Evolutionary conservation across 2,888 invertebrate species (phyloP).

Genomic region (Phyto melanocephala): DNA sequence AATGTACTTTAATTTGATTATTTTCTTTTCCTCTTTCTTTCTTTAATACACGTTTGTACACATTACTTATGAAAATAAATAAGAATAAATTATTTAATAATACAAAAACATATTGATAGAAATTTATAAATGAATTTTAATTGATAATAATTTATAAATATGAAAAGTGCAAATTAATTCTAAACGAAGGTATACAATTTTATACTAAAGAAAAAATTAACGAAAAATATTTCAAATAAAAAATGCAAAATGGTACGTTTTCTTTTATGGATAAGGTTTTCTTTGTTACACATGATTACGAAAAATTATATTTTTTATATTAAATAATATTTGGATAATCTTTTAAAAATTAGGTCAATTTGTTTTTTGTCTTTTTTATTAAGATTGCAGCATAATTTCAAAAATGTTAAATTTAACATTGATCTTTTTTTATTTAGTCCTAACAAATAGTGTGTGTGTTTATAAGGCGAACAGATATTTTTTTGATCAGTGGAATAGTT

Average conservation of each 20-base stretch:
- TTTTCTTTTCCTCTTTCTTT: not conserved
- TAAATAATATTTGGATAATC: constrained; percentile 38
- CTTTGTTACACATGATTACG: constrained; percentile 22
- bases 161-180: no score
- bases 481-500: not conserved
- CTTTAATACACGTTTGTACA: not conserved
- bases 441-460: not conserved
- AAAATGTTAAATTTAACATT: constrained; percentile 10
- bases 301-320: not conserved
- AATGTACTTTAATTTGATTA: not conserved
- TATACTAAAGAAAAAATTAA: constrained; percentile 3
- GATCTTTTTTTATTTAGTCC: not conserved
- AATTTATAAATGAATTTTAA: not conserved
- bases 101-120: not conserved
- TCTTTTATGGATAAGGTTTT: not conserved
- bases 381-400: not conserved
- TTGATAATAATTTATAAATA: not conserved
- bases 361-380: not conserved
- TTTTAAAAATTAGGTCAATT: constrained; percentile 7
- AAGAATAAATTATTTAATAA: not conserved
- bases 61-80: not conserved
- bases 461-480: constrained; percentile 22
- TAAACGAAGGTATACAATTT: constrained; percentile 25
- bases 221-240: constrained; percentile 34
- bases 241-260: constrained; percentile 64